Evolutionary conservation across 2,113 vertebrate genomes (phyloP), one percentile per base, ranked within the genome.

Genomic region (Cyanocitta stelleri): DNA sequence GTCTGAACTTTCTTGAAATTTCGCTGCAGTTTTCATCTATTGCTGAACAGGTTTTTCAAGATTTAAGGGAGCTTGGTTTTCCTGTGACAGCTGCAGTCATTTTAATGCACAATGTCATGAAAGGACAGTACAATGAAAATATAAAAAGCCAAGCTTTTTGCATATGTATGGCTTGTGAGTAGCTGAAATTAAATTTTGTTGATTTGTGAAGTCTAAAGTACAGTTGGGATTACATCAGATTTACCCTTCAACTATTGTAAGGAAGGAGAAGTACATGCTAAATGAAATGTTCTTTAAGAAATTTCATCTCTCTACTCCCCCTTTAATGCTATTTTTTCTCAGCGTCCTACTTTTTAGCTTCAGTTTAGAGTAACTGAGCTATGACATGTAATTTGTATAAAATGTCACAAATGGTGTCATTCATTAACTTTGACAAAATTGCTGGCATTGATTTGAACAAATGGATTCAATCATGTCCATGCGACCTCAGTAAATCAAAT

Each of bases 81-180:
- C 48, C 88, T 92, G 77, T 96, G 84, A 95, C 88, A 97, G 85
- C 84, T 96, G 81, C 64, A 95, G 82, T 96, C 74, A 44, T 96
- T 98, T 97, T 96, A 97, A 96, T 96, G 91, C 84, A 89, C 84
- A 97, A 80, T 96, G 91, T 97, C 95, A 90, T 43, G 58, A 97
- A 97, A 98, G 87, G 90, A 97, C 95, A 95, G 39, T 77, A 93
- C 69, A 97, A 92, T 94, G 90, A 97, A 97, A 96, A 95, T 93
- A 95, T 87, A 96, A 97, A 96, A 96, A 95, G 72, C 92, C 90
- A 77, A 94, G 81, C 52, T 95, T 94, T n/a, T 96, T 98, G 92
- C 96, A 97, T 98, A 97, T 97, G 94, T 97, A 97, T 97, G 75
- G 58, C 69, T 52, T 94, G 80, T 97, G 95, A 97, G 76, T 93